These are phyloP conservation scores for Junonia oenone DNA, from an alignment of 2,888 invertebrate genomes.

Conservation along the genomic window DNA sequence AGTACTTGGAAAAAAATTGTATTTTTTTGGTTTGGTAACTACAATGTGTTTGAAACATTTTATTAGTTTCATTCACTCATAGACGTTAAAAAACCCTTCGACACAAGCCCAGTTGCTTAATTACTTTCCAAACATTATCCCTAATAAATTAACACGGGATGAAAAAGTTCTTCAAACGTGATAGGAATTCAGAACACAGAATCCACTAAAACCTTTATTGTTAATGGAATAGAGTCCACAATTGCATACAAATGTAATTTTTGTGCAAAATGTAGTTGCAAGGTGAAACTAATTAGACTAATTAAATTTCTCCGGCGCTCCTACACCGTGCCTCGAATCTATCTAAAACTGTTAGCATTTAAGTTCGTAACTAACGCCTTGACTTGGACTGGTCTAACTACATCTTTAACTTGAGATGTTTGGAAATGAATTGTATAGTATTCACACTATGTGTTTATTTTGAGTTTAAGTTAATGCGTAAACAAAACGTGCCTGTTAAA, in stretches of 20 bases:
- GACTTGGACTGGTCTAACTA: not conserved
- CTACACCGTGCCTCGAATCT: conserved; percentile 60
- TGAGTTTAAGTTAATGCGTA: not conserved
- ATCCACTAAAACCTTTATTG: not conserved
- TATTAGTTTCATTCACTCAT: not conserved
- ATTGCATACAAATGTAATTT: not conserved
- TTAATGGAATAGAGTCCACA: not conserved
- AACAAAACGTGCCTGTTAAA: too few species aligned
- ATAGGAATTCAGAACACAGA: conserved; percentile 27
- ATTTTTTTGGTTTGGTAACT: not conserved
- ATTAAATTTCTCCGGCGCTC: conserved; percentile 58
- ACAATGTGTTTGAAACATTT: not conserved
- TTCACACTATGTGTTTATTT: not conserved
- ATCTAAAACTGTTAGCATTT: conserved; percentile 59
- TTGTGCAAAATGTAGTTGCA: conserved; percentile 38
- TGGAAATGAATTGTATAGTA: not conserved
- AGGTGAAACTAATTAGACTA: conserved; percentile 67
- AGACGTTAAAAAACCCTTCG: conserved; percentile 11
- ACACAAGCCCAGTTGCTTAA: conserved; percentile 35
- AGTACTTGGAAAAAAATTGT: too few species aligned
- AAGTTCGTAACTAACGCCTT: conserved; percentile 50
- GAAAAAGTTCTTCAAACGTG: conserved; percentile 23
- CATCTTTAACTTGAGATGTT: not conserved
- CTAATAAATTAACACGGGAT: conserved; percentile 38
- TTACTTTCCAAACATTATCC: conserved; percentile 41